These are phyloP conservation scores for Lagopus muta DNA, from an alignment of 2,113 vertebrate genomes.

Conservation along the genomic window DNA sequence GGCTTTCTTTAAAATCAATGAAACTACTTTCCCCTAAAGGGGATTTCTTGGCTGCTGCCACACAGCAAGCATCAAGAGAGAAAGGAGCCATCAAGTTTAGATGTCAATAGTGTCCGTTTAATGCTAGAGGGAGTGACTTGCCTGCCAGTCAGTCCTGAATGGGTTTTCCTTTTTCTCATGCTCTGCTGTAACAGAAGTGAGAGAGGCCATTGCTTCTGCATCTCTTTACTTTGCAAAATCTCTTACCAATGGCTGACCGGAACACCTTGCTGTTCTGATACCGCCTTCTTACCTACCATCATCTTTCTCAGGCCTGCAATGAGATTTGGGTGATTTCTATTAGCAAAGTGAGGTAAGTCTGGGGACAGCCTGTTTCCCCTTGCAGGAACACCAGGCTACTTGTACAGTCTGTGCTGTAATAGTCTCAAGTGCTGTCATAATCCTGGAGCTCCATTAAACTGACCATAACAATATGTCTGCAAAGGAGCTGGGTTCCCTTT, in stretches of 20 bases:
- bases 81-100: neutral
- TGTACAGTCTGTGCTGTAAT: neutral
- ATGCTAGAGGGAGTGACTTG: neutral
- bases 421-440: neutral
- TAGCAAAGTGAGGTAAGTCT: neutral
- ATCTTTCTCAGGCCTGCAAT: neutral
- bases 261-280: neutral
- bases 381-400: neutral
- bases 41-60: neutral
- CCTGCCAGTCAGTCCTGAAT: neutral
- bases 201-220: neutral
- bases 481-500: neutral
- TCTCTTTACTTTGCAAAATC: neutral
- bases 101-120: neutral
- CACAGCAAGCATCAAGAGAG: neutral
- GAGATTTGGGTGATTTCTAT: neutral
- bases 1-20: constrained; percentile 19
- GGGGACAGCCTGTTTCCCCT: neutral
- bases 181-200: neutral
- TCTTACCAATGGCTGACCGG: accelerated
- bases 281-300: accelerated
- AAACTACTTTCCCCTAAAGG: neutral
- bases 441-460: too few relatives aligned
- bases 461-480: neutral
- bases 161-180: neutral